Evolutionary conservation across 1,140 invertebrate species (phyloP), one percentile per base, ranked within the genome.

Genomic region (Macrotrachela quadricornifera): DNA sequence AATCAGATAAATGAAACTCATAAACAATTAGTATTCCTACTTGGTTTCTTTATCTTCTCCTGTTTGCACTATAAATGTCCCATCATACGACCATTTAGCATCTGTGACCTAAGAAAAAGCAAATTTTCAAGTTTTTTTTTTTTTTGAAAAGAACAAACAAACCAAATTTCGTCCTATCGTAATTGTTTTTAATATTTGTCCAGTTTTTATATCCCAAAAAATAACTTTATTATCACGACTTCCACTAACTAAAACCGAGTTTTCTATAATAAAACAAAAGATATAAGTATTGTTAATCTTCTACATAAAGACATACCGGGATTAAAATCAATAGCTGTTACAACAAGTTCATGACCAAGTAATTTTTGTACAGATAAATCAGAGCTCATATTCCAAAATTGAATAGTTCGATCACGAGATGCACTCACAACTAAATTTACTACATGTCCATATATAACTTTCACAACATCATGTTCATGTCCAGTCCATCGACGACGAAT

Each of bases 41-140:
- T 63, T 66, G 39, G 66, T 60, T 54, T 65, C 61, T 57, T 69
- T 69, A 52, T 69, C 67, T 56, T 69, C 67, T 12, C 67, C 63
- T 13, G 62, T 60, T 57, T 67, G 65, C 38, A 63, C 59, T 18
- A 67, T 51, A 6, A 61, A 40, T 43, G 60, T 49, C 37, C 58
- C 54, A 8, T 59, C 56, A 21, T 60, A 59, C 15, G 64, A 56
- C 63, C 64, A 69, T 46, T 66, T 67, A 12, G 65, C 59, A 59
- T 67, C 62, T 40, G 64, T 67, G 11, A 67, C 61, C 66, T 67
- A 45, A 8, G 46, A 53, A 57, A 13, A 54, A 54, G 52, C 50
- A 49, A 10, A 55, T 14, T n/a, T n/a, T n/a, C n/a, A 41, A 13
- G 16, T 39, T 13, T 21, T 40, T 43, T 30, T 12, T 18, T 14